Conservation (phyloP, 2,113 vertebrate species). For the Collichthys lucidus region DNA sequence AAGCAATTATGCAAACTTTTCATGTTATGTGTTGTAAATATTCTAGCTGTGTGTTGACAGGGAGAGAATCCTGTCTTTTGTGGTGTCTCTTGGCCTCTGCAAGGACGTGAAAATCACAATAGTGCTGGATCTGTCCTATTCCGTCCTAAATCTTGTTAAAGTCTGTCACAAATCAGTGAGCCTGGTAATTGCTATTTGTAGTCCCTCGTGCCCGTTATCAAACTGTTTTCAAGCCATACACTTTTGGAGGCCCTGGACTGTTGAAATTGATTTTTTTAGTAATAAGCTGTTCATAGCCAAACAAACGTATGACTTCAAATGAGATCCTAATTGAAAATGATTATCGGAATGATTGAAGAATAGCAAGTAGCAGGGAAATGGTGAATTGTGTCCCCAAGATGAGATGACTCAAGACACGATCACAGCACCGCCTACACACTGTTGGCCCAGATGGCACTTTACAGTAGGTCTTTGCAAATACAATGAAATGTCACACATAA, state of each 20-base stretch:
- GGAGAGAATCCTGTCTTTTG: constrained; percentile 5
- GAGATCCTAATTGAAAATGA: constrained; percentile 25
- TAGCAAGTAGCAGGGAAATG: constrained; percentile 28
- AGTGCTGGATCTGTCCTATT: constrained; percentile 65
- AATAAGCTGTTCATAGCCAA: constrained; percentile 34
- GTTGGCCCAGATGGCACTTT: constrained; percentile 34
- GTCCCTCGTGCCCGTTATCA: constrained; percentile 46
- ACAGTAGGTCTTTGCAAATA: constrained; percentile 33
- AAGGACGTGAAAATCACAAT: constrained; percentile 46
- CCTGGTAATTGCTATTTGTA: constrained; percentile 74
- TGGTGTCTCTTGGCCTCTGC: constrained; percentile 8
- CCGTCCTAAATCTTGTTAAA: constrained; percentile 67
- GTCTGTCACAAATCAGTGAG: constrained; percentile 77
- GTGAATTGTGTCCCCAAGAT: constrained; percentile 29
- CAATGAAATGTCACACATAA: constrained; percentile 27
- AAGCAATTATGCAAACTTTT: background rate
- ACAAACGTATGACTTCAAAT: constrained; percentile 17
- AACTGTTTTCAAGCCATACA: constrained; percentile 48
- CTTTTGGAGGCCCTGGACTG: constrained; percentile 33
- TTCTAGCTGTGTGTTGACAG: constrained; percentile 10
- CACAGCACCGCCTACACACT: constrained; percentile 42
- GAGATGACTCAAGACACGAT: constrained; percentile 40
- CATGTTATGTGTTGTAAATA: background rate
- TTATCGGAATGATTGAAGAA: constrained; percentile 12
- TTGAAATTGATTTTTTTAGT: constrained; percentile 62